Conservation (phyloP, 2,113 vertebrate genomes). For the Cryptomyrus ogoouensis region DNA sequence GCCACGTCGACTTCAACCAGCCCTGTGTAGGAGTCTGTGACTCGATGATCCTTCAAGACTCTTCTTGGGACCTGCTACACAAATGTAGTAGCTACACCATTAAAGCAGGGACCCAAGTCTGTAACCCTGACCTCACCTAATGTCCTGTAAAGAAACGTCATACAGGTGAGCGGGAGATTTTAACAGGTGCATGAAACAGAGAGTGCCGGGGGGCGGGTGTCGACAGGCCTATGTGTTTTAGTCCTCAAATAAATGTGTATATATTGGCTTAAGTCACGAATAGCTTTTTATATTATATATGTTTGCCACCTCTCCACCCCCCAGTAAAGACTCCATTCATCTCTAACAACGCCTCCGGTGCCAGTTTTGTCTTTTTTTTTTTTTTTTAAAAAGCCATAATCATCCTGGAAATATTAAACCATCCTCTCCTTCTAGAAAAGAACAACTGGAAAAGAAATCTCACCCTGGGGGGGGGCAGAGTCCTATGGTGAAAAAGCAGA, state of each 20-base stretch:
- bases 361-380: background rate
- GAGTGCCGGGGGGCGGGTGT: background rate
- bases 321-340: too few relatives aligned
- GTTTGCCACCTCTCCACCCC: too few relatives aligned
- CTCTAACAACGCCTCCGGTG: too few relatives aligned
- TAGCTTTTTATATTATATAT: too few relatives aligned
- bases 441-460: background rate
- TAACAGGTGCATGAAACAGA: background rate
- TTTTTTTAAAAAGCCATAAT: too few relatives aligned
- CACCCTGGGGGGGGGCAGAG: background rate
- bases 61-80: background rate
- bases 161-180: background rate
- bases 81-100: background rate
- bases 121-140: background rate
- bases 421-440: background rate
- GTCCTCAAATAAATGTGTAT: too few relatives aligned
- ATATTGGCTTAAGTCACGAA: too few relatives aligned
- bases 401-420: background rate
- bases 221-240: too few relatives aligned
- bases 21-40: background rate
- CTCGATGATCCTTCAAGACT: background rate
- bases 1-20: background rate
- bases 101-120: background rate
- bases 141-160: background rate
- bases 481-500: background rate